Percentiles rank a stretch among this genome's conserved stretches.
These are phyloP conservation scores for Pica pica DNA, from an alignment of 2,113 vertebrate genomes.

Conservation along the genomic window DNA sequence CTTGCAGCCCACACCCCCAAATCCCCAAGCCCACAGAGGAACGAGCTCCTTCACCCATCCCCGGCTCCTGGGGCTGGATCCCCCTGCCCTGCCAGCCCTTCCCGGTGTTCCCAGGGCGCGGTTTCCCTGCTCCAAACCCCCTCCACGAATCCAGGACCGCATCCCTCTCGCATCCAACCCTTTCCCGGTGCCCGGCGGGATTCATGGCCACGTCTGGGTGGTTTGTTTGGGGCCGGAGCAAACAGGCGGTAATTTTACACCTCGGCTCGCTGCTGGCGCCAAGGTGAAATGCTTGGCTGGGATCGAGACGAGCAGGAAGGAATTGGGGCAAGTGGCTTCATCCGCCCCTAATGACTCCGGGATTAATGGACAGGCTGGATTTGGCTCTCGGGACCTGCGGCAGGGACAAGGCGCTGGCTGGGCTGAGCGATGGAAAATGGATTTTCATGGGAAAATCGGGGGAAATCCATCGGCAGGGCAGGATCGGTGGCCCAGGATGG, in stretches of 20 bases:
- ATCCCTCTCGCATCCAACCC: accelerated
- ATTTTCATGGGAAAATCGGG: neutral
- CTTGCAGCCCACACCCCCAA: neutral
- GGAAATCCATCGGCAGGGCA: neutral
- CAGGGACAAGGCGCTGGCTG: neutral
- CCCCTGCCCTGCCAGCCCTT: neutral
- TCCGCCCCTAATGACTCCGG: neutral
- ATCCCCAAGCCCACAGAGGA: accelerated
- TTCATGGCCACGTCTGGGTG: constrained; percentile 23
- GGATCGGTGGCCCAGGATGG: neutral
- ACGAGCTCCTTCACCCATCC: accelerated
- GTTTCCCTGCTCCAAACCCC: accelerated
- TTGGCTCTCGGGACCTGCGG: neutral
- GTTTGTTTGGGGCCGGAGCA: constrained; percentile 33
- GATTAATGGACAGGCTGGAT: neutral
- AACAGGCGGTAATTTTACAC: constrained; percentile 83
- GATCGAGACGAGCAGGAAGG: constrained; percentile 65
- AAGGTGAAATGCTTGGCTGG: constrained; percentile 77
- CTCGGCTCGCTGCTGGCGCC: constrained; percentile 80
- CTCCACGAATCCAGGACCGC: accelerated
- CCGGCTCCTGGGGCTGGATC: neutral
- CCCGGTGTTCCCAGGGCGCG: accelerated
- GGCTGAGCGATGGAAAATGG: accelerated
- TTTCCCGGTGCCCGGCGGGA: neutral
- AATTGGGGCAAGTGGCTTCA: neutral